Conservation (phyloP, 2,113 vertebrate genomes). For the Myrmophylax atrothorax region DNA sequence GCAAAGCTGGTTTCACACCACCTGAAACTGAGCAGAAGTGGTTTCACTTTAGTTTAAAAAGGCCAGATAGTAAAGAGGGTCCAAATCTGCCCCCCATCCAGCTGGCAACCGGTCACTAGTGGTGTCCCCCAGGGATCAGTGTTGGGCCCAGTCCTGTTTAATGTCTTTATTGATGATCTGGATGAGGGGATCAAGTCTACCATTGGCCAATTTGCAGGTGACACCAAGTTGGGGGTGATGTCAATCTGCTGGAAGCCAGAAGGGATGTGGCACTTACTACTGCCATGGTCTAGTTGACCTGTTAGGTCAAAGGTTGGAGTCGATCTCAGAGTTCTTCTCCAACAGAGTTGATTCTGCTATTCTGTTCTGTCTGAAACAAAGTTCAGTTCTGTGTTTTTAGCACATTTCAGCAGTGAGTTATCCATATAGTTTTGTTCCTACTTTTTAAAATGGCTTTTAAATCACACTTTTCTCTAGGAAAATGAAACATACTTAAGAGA, state of each 20-base stretch:
- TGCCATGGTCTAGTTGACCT: background rate
- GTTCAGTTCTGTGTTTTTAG: background rate
- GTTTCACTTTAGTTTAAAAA: background rate
- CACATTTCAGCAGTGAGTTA: background rate
- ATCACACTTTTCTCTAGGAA: background rate
- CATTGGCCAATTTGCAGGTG: background rate
- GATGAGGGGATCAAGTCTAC: background rate
- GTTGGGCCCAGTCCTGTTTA: background rate
- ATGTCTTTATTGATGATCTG: background rate
- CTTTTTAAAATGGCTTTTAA: background rate
- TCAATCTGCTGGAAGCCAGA: background rate
- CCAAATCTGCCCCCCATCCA: background rate
- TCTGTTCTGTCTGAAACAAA: background rate
- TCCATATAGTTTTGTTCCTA: background rate
- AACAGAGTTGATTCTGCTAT: background rate
- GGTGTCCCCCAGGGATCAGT: background rate
- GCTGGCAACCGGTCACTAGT: background rate
- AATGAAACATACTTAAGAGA: background rate
- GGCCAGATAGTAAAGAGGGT: background rate
- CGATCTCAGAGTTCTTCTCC: background rate
- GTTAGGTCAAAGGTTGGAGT: background rate
- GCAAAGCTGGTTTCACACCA: background rate
- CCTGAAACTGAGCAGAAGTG: fast-evolving
- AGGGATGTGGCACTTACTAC: background rate
- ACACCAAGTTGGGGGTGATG: background rate